Conservation (phyloP, 2,888 invertebrate species). For the Lasius fuliginosus region DNA sequence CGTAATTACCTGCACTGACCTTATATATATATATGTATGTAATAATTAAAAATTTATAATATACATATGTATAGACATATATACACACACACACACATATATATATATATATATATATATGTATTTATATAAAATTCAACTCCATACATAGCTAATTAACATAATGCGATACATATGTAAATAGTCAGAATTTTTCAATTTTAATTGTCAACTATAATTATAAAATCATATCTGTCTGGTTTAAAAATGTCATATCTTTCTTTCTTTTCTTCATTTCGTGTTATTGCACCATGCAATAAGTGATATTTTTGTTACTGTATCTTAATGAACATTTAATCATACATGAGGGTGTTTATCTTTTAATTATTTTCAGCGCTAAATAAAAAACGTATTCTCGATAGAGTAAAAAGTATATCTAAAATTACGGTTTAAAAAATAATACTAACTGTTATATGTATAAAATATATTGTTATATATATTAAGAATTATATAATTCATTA, state of each 20-base stretch:
- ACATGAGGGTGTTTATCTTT: constrained; percentile 6
- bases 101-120: not conserved
- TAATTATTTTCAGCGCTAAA: not conserved
- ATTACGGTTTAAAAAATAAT: not conserved
- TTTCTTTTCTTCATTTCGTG: not conserved
- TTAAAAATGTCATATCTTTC: not conserved
- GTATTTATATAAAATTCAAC: not conserved
- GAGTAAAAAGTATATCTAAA: constrained; percentile 10
- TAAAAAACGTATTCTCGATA: constrained; percentile 6
- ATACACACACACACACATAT: no score
- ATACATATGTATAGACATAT: no score
- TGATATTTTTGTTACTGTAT: not conserved
- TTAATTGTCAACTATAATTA: constrained; percentile 1
- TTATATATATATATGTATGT: no score
- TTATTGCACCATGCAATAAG: not conserved
- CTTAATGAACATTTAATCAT: not conserved
- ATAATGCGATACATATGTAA: not conserved
- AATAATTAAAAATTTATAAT: no score
- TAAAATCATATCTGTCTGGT: not conserved
- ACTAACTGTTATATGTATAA: not conserved
- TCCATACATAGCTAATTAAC: constrained; percentile 9
- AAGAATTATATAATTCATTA: no score
- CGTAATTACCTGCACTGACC: no score
- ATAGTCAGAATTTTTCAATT: not conserved
- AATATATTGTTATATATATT: no score